Base-by-base conservation (phyloP, 2,797 vertebrate genomes). In the Salarias fasciatus region DNA sequence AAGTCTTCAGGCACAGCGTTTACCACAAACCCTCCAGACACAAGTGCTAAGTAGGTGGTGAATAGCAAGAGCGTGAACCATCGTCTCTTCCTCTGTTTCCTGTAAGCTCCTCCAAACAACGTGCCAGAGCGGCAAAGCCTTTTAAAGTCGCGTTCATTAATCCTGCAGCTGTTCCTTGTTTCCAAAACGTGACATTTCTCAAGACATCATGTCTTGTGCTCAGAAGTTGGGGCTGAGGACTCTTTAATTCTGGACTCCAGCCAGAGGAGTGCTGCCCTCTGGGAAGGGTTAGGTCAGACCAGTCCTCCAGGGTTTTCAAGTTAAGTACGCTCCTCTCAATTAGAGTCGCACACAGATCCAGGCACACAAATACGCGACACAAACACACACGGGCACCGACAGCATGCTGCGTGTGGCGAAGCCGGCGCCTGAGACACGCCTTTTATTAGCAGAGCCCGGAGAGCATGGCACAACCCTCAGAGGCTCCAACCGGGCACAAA, bases 271-370 rank as follows among this genome's bases (percentile, higher is more conserved):
- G 69, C 29, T 42, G 24, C 28, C 53, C 42, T 56, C 2, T n/a
- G 54, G 60, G 63, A 29, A 48, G 44, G 67, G 81, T 44, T 51
- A 38, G 33, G 63, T 47, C 0, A 0, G 47, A 79, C 79, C 72
- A 70, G 75, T 86, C 76, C 36, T 63, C 74, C 80, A 62, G 63
- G 80, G 80, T 55, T 82, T 69, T 68, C 70, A 80, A 53, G 74
- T 79, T 81, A 18, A 57, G 50, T 42, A 56, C 40, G 66, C 37
- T 67, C 37, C 50, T 63, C 58, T 61, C 33, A 63, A 63, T 58
- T 3, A 48, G 31, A 13, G 36, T 53, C 45, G 63, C n/a, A n/a
- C n/a, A n/a, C n/a, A n/a, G n/a, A n/a, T n/a, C n/a, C n/a, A n/a
- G n/a, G n/a, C 24, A 63, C 43, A 49, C 53, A 65, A 41, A 58